These are phyloP conservation scores for Fregetta grallaria DNA, from an alignment of 2,113 vertebrate genomes.

Conservation along the genomic window DNA sequence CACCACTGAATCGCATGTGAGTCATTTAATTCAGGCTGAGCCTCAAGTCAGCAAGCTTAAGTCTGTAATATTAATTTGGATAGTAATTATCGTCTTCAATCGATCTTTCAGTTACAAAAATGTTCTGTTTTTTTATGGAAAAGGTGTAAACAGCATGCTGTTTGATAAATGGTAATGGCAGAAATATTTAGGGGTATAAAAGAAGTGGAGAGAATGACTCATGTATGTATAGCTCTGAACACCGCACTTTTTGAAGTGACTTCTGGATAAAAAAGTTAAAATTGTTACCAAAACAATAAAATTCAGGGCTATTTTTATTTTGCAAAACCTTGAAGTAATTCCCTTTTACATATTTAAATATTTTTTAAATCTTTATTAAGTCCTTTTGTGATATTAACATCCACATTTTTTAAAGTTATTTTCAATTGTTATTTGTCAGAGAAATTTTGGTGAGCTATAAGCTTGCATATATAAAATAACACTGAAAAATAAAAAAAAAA, in stretches of 20 bases:
- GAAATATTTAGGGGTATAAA: neutral
- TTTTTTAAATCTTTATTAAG: neutral
- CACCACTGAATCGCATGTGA: rapidly evolving
- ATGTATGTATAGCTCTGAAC: neutral
- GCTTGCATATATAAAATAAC: neutral
- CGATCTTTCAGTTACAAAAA: neutral
- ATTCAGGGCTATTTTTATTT: neutral
- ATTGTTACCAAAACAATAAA: neutral
- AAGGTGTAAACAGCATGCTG: neutral
- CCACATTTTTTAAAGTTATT: neutral
- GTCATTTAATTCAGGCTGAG: neutral
- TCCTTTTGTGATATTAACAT: neutral
- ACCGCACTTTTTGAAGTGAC: neutral
- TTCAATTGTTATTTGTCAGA: neutral
- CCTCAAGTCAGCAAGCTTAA: neutral
- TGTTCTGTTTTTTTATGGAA: neutral
- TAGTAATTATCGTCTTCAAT: neutral
- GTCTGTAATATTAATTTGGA: neutral
- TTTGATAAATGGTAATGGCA: neutral
- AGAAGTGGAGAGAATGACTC: neutral
- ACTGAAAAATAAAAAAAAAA: neutral
- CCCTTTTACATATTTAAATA: neutral
- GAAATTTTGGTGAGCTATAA: neutral
- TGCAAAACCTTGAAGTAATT: neutral
- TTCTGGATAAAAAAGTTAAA: neutral